These are phyloP conservation scores for Oryzias melastigma DNA, from an alignment of 2,113 vertebrate genomes.

Conservation along the genomic window DNA sequence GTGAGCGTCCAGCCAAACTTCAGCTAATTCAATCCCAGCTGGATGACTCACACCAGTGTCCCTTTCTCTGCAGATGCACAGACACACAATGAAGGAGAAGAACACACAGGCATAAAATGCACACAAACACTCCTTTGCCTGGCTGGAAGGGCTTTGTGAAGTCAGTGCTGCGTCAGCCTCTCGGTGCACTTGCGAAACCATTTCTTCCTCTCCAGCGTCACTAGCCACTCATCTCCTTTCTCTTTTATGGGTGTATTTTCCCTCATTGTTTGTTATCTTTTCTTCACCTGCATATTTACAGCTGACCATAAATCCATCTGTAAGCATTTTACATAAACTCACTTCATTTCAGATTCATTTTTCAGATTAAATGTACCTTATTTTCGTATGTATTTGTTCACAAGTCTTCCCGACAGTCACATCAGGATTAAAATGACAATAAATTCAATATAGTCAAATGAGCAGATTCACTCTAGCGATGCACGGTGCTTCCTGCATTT, in stretches of 20 bases:
- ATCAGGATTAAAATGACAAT: too few relatives aligned
- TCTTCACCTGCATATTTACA: slow-evolving; percentile 1
- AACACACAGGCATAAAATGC: slow-evolving; percentile 5
- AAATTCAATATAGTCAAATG: slow-evolving; percentile 5
- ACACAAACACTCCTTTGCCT: slow-evolving; percentile 1
- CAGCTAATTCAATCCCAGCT: slow-evolving; percentile 64
- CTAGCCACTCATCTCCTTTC: slow-evolving; percentile 5
- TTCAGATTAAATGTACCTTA: not conserved
- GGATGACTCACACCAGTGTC: slow-evolving; percentile 63
- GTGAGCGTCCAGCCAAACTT: slow-evolving; percentile 54
- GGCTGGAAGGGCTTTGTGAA: slow-evolving; percentile 36
- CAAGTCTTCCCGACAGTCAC: not conserved
- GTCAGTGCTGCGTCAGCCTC: slow-evolving; percentile 52
- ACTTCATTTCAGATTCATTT: not conserved
- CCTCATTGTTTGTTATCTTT: not conserved
- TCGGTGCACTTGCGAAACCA: slow-evolving; percentile 37
- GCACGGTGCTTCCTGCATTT: slow-evolving; percentile 17
- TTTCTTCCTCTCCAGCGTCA: slow-evolving; percentile 42
- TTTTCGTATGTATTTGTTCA: not conserved
- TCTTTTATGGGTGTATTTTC: slow-evolving; percentile 9
- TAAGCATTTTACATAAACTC: slow-evolving; percentile 2
- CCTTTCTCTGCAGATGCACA: slow-evolving; percentile 42
- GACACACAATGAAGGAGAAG: not conserved
- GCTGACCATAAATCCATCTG: not conserved
- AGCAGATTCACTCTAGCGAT: not conserved